Evolutionary conservation across 2,113 vertebrate genomes (phyloP), one percentile per base, ranked within the genome.

Genomic region (Menidia beryllina): DNA sequence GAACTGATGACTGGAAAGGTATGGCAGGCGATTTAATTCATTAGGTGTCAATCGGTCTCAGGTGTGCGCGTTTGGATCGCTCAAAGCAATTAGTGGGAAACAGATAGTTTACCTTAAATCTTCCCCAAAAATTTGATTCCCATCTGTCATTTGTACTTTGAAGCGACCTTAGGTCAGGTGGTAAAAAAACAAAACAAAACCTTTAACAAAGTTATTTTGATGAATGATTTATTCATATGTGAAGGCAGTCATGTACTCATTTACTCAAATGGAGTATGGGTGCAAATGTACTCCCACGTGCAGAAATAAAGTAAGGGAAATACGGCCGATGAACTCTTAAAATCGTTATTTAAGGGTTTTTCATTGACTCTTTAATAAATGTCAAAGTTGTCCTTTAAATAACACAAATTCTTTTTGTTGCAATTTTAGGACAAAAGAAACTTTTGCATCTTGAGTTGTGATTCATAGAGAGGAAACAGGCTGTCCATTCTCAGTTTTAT

Each of bases 1-100:
- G 65, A 71, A 72, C 90, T 77, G 86, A 90, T 91, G 88, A 81
- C 67, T 69, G 85, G 55, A 88, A 73, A 91, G 92, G 90, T 92
- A 91, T 60, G 87, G 59, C 60, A 38, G 52, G 14, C 59, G 17
- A 59, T 79, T 84, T 83, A 60, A 88, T 89, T 77, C 66, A 65
- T 64, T 55, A 52, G 43, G 68, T 9, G 45, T 2, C 56, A 38
- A 49, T 50, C 25, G 20, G 26, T 54, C 72, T 82, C 73, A 81
- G 83, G 86, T 88, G 87, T 49, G 71, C 54, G 41, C 27, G 23
- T 65, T 52, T 26, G 51, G 61, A 54, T 57, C 7, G 34, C 38
- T 75, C 47, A 48, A 43, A 38, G 11, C 54, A 51, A 76, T 79
- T 49, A 39, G 20, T 67, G 49, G 49, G n/a, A 13, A 55, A 54